Conservation (phyloP, 2,888 invertebrate genomes). For the Diarsia rubi region DNA sequence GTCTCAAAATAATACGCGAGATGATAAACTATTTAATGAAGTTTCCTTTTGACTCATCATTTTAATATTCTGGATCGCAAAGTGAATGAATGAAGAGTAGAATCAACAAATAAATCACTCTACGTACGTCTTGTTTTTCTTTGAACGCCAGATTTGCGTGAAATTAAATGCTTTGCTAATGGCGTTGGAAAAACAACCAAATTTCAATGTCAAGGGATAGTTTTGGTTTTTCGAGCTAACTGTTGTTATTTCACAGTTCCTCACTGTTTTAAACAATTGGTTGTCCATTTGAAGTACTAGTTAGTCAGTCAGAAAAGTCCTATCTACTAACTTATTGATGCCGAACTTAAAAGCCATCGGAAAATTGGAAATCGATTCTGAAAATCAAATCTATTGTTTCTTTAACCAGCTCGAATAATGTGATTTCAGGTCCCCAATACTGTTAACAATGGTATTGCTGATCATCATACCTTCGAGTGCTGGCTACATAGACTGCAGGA, state of each 20-base stretch:
- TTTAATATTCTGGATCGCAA: conserved; percentile 29
- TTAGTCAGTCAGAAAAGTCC: too few species aligned
- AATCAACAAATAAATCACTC: conserved; percentile 36
- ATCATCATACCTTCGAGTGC: conserved; percentile 61
- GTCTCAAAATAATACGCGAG: not conserved
- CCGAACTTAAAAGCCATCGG: not conserved
- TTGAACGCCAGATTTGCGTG: not conserved
- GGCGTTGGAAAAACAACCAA: conserved; percentile 15
- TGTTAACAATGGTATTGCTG: conserved; percentile 55
- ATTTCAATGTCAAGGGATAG: not conserved
- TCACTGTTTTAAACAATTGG: not conserved
- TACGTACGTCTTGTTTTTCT: conserved; percentile 26
- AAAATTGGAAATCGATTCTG: not conserved
- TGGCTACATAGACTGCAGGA: conserved; percentile 76
- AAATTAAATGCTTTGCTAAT: conserved; percentile 18
- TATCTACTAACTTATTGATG: not conserved
- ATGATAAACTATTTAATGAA: conserved; percentile 2
- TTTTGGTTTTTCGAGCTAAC: not conserved
- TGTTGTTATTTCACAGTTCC: not conserved
- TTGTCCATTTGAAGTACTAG: not conserved
- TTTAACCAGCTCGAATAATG: not conserved
- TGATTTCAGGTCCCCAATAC: conserved; percentile 55
- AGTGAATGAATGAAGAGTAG: conserved; percentile 11
- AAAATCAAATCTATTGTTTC: not conserved
- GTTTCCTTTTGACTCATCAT: conserved; percentile 15